Evolutionary conservation across 1,140 invertebrate genomes (phyloP).

Genomic region (Megalopta genalis): DNA sequence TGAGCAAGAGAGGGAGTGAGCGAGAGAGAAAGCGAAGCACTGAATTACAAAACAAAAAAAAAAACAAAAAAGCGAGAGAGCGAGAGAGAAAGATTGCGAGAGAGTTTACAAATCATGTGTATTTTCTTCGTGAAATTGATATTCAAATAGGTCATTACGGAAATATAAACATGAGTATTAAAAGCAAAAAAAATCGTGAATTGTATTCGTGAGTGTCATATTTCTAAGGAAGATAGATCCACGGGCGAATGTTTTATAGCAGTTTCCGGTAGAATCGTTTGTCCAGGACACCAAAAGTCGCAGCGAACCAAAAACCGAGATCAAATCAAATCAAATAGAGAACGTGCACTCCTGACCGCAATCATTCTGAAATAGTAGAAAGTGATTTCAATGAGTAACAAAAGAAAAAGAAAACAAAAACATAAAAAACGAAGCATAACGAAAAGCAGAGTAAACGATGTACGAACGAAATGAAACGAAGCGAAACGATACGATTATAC

Average conservation of each 20-base stretch:
- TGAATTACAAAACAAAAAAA: too few species aligned
- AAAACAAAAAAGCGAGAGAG: slow-evolving; percentile 49
- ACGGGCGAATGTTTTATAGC: slow-evolving; percentile 79
- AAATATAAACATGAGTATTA: slow-evolving; percentile 76
- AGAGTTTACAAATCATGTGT: slow-evolving; percentile 74
- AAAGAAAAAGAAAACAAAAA: too few species aligned
- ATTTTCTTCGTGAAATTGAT: slow-evolving; percentile 80
- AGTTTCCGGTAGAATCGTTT: slow-evolving; percentile 75
- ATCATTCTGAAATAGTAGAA: too few species aligned
- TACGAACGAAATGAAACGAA: not conserved
- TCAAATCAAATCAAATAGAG: slow-evolving; percentile 10
- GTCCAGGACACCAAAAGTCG: slow-evolving; percentile 6
- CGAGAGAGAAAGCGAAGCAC: slow-evolving; percentile 36
- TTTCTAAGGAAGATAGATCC: slow-evolving; percentile 79
- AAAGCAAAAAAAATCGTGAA: slow-evolving; percentile 73
- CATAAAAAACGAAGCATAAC: too few species aligned
- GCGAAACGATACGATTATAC: not conserved
- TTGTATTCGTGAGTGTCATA: slow-evolving; percentile 80
- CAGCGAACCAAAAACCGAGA: not conserved
- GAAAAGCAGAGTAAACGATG: too few species aligned
- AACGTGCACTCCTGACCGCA: too few species aligned
- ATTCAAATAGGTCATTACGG: slow-evolving; percentile 76
- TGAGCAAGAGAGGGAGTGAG: slow-evolving; percentile 30
- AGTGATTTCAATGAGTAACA: too few species aligned
- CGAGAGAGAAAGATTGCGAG: too few species aligned